Conservation (phyloP, 2,797 vertebrate genomes). For the Aulostomus chinensis region DNA sequence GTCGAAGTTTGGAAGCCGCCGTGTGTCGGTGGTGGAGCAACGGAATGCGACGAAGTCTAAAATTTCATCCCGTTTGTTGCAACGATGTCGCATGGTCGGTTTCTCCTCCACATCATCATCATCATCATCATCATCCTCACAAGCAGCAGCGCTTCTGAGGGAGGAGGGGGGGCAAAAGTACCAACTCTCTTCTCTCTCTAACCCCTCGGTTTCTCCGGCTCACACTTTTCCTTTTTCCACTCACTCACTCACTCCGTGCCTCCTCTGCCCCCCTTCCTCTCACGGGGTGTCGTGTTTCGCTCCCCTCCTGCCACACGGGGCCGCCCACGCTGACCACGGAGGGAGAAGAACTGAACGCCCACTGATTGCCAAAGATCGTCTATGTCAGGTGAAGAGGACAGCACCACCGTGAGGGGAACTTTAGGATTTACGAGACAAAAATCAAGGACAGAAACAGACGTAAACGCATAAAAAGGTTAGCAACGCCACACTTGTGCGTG, state of each 20-base stretch:
- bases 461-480: too few species aligned
- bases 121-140: conserved; percentile 35
- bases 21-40: conserved; percentile 39
- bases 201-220: conserved; percentile 63
- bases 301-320: conserved; percentile 83
- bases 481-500: too few species aligned
- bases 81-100: conserved; percentile 64
- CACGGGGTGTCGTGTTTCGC: conserved; percentile 84
- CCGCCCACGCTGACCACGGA: conserved; percentile 82
- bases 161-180: conserved; percentile 39
- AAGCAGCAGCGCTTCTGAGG: conserved; percentile 36
- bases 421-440: too few species aligned
- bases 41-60: conserved; percentile 62
- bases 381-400: conserved; percentile 18
- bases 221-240: conserved; percentile 81
- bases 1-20: conserved; percentile 60
- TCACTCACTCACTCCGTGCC: conserved; percentile 54
- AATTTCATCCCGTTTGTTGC: conserved; percentile 45
- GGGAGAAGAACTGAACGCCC: conserved; percentile 74
- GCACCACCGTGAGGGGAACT: too few species aligned
- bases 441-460: background rate
- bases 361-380: conserved; percentile 74
- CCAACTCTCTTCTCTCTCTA: conserved; percentile 56
- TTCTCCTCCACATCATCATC: conserved; percentile 60
- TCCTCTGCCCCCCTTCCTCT: conserved; percentile 43